phyloP scores from a whole-genome alignment of 2,113 vertebrate genomes.

The Hypomesus transpacificus region DNA sequence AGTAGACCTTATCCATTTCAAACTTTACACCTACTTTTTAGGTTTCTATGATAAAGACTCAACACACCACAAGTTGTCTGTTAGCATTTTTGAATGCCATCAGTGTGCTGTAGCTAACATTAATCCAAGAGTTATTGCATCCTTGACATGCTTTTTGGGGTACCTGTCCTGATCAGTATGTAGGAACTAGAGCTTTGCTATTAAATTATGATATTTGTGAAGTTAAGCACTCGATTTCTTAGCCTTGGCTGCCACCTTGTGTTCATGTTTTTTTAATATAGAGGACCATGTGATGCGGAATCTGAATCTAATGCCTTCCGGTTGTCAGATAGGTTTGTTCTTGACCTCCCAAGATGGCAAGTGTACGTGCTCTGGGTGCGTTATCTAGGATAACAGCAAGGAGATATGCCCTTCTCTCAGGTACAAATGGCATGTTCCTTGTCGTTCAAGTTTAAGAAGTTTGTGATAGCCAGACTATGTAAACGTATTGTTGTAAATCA shows the following conservation, averaged over 20 bases:
- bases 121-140: too few species aligned
- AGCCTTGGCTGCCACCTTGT: constrained; percentile 1
- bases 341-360: constrained; percentile 73
- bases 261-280: not conserved
- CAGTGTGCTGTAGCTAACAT: too few species aligned
- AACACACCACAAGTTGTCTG: too few species aligned
- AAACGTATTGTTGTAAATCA: not conserved
- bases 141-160: too few species aligned
- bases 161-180: too few species aligned
- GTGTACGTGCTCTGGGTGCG: constrained; percentile 65
- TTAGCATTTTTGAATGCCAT: too few species aligned
- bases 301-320: not conserved
- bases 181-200: too few species aligned
- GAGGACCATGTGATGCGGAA: not conserved
- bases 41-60: too few species aligned
- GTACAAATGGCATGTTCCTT: constrained; percentile 34
- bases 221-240: not conserved
- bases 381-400: constrained; percentile 60
- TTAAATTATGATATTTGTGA: too few species aligned
- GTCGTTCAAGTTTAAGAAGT: not conserved
- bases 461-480: not conserved
- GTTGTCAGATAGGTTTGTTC: not conserved
- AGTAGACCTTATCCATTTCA: too few species aligned
- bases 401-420: constrained; percentile 58
- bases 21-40: too few species aligned